Evolutionary conservation across 2,888 invertebrate genomes (phyloP), one percentile per base, ranked within the genome.

Genomic region (Dicyrtoma fusca): DNA sequence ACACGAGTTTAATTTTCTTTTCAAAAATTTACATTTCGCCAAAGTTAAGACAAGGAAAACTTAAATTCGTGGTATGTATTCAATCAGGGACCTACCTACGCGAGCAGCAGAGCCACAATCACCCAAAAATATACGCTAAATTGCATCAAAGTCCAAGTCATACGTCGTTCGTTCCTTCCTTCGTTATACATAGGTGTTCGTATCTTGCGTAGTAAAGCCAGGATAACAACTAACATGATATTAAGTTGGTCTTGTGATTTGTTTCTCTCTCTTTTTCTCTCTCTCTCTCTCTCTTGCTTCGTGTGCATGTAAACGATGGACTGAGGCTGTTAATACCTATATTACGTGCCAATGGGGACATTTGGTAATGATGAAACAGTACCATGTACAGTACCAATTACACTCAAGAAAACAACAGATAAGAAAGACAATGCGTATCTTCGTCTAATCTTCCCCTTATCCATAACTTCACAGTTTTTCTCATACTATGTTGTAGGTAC

Each of bases 301-400:
- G 42, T 61, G 19, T 42, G 61, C 42, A 61, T 61, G 61, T 61
- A 61, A 61, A 61, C 42, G 61, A 61, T 26, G 44, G 44, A 61
- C 42, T 61, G 61, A 42, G 61, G 61, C 61, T 42, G 61, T 61
- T 61, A 61, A 61, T 34, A 34, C 17, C 34, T 34, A 34, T 26
- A 10, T 19, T 61, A 61, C 61, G 61, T 61, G 61, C 61, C 61
- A 61, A 61, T 61, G 61, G 61, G 61, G 61, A 61, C 61, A 42
- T 61, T 42, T 61, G 61, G 61, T 61, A 61, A 61, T 61, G 61
- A 61, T 17, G 61, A 61, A 61, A 61, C 42, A 61, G 61, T 61
- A 61, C 61, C 61, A 44, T 17, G 61, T 34, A 34, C 61, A 25
- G 57, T 57, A 26, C 61, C 26, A 61, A 61, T 61, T 61, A 61